Evolutionary conservation across 1,140 invertebrate species (phyloP).

Genomic region (Meloidogyne exigua): DNA sequence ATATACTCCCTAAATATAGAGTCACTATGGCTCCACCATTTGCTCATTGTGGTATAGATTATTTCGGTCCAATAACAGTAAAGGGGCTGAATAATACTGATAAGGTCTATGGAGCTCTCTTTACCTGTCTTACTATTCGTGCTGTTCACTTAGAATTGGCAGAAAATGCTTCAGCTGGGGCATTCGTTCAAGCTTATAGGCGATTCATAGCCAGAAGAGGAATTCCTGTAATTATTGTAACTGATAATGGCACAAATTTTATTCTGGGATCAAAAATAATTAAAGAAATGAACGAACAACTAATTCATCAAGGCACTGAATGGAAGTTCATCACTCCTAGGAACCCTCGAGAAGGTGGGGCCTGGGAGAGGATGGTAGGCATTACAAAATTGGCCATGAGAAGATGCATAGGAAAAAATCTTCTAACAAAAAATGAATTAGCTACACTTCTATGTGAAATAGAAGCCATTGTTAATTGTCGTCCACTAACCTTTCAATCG

Average conservation of each 20-base stretch:
- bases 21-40: background rate
- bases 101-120: background rate
- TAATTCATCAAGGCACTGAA: too few relatives aligned
- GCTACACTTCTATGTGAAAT: background rate
- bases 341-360: background rate
- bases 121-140: background rate
- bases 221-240: background rate
- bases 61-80: background rate
- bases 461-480: background rate
- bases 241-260: conserved; percentile 12
- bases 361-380: background rate
- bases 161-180: background rate
- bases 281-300: background rate
- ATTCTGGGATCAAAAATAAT: background rate
- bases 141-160: conserved; percentile 5
- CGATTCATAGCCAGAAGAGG: background rate
- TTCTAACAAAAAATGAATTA: background rate
- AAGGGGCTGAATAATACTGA: background rate
- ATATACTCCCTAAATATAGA: background rate
- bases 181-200: background rate
- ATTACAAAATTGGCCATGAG: background rate
- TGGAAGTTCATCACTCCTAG: background rate
- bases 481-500: background rate
- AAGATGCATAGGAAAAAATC: background rate
- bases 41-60: background rate